Conservation (phyloP, 2,797 vertebrate species). For the Naso thynnoides region DNA sequence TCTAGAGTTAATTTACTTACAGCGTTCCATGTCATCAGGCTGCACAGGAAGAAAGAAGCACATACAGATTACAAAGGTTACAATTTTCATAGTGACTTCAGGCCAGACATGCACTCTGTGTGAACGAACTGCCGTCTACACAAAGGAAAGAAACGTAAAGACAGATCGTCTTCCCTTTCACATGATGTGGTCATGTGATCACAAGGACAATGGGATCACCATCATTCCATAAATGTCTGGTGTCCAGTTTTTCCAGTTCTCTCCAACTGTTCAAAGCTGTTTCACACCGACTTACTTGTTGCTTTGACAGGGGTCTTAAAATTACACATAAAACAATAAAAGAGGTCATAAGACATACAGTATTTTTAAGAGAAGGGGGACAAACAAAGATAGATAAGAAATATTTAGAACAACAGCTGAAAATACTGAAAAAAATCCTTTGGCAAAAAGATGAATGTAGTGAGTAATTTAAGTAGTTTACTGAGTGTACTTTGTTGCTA, state of each 20-base stretch:
- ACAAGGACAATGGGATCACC: conserved; percentile 54
- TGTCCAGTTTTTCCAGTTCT: conserved; percentile 73
- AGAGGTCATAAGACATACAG: neutral
- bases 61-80: conserved; percentile 47
- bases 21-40: conserved; percentile 47
- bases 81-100: conserved; percentile 48
- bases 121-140: neutral
- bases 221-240: conserved; percentile 54
- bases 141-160: neutral
- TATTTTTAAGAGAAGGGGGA: neutral
- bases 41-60: conserved; percentile 50
- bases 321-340: neutral
- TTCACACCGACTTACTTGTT: neutral
- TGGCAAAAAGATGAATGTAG: no score
- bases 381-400: neutral
- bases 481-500: neutral
- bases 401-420: neutral
- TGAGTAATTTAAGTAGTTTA: no score
- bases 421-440: no score
- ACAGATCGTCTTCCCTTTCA: conserved; percentile 27
- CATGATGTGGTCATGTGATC: conserved; percentile 53
- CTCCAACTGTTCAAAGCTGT: conserved; percentile 4
- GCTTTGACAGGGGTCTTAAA: neutral
- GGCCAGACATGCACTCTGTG: neutral
- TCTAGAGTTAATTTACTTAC: conserved; percentile 64